Conservation (phyloP, 1,140 invertebrate genomes). For the Ostrea edulis region DNA sequence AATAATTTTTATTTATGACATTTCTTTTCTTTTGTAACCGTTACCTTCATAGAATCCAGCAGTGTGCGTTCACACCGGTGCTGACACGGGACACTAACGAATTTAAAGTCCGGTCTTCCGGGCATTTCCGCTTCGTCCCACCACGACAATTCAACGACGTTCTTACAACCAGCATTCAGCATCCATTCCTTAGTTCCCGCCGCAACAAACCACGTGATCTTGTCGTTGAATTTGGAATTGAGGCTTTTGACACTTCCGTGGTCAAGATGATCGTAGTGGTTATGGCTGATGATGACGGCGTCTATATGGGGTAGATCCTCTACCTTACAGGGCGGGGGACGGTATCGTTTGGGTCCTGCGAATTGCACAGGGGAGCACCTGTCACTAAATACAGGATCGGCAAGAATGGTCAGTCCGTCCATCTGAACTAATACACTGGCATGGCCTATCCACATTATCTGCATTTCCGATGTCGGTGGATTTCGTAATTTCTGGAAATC, state of each 20-base stretch:
- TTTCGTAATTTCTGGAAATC: slow-evolving; percentile 59
- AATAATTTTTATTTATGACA: slow-evolving; percentile 65
- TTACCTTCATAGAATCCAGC: slow-evolving; percentile 78
- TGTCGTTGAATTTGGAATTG: slow-evolving; percentile 71
- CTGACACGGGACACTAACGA: slow-evolving; percentile 80
- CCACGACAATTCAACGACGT: slow-evolving; percentile 80
- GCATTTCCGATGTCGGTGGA: slow-evolving; percentile 54
- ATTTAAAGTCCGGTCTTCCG: slow-evolving; percentile 68
- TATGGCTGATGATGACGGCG: slow-evolving; percentile 82
- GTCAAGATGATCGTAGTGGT: slow-evolving; percentile 83
- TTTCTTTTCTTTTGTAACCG: background rate
- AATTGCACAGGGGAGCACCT: slow-evolving; percentile 67
- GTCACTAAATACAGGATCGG: slow-evolving; percentile 78
- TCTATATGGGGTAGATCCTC: slow-evolving; percentile 80
- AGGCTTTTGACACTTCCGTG: slow-evolving; percentile 72
- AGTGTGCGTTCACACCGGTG: slow-evolving; percentile 79
- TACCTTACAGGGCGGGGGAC: slow-evolving; percentile 78
- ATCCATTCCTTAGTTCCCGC: slow-evolving; percentile 77
- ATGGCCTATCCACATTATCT: slow-evolving; percentile 80
- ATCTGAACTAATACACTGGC: slow-evolving; percentile 79
- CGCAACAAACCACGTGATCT: slow-evolving; percentile 80
- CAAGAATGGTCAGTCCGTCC: slow-evolving; percentile 79
- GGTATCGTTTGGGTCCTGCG: slow-evolving; percentile 77
- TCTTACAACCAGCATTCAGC: slow-evolving; percentile 73
- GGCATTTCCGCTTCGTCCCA: slow-evolving; percentile 77